These are phyloP conservation scores for Clarias laeviceps DNA, from an alignment of 2,797 vertebrate species.

Conservation along the genomic window DNA sequence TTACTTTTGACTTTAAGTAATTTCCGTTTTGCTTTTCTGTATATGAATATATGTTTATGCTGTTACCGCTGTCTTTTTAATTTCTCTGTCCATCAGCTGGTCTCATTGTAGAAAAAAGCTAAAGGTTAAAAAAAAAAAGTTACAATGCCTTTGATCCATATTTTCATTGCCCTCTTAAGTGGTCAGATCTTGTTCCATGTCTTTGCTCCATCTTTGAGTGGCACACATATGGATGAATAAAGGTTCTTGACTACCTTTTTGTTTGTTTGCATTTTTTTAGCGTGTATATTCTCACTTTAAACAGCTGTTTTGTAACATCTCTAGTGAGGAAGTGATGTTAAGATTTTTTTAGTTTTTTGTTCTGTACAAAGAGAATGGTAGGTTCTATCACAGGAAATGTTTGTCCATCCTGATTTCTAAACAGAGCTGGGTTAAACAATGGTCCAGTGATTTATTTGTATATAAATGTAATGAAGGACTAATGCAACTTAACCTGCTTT, in stretches of 20 bases:
- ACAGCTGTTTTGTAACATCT: neutral
- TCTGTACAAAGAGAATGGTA: neutral
- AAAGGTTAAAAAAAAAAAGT: constrained; percentile 55
- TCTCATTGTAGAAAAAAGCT: constrained; percentile 69
- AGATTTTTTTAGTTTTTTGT: neutral
- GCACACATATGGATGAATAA: constrained; percentile 85
- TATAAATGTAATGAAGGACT: neutral
- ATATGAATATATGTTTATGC: constrained; percentile 79
- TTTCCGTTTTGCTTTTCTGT: constrained; percentile 73
- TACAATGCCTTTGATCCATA: constrained; percentile 76
- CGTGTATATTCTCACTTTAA: neutral
- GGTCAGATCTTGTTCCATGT: constrained; percentile 76
- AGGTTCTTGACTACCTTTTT: constrained; percentile 79
- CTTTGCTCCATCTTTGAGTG: constrained; percentile 76
- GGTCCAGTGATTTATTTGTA: neutral
- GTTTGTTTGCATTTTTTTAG: constrained; percentile 33
- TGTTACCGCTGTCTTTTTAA: constrained; percentile 78
- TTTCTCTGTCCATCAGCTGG: constrained; percentile 71
- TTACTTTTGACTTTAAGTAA: constrained; percentile 75
- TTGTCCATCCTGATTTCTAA: neutral
- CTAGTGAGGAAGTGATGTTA: neutral
- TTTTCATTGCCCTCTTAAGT: constrained; percentile 68
- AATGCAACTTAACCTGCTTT: neutral
- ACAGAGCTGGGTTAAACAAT: neutral
- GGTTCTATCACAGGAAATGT: neutral